Conservation (phyloP, 30 jellyfish, hydroid and myxozoan genomes). For the Chrysaora quinquecirrha region DNA sequence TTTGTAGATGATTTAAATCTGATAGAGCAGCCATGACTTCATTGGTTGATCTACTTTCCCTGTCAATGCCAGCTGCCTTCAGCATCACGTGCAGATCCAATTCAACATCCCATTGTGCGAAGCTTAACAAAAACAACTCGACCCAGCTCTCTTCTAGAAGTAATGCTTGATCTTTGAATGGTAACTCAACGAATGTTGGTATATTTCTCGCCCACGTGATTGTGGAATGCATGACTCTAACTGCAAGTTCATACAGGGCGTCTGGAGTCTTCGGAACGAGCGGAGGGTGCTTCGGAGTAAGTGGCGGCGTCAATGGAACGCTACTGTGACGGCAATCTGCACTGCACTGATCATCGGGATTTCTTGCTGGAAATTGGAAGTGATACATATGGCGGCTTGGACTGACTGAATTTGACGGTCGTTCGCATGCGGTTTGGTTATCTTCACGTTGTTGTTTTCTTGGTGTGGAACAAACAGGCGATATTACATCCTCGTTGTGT, state of each 20-base stretch:
- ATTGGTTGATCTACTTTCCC: conserved; percentile 26
- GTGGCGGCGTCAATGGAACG: conserved; percentile 70
- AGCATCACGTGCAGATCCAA: conserved; percentile 61
- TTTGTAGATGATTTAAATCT: conserved; percentile 69
- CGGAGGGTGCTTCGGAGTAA: conserved; percentile 73
- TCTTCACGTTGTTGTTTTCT: conserved; percentile 12
- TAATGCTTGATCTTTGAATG: conserved; percentile 84
- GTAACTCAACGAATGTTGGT: conserved; percentile 83
- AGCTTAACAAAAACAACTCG: conserved; percentile 70
- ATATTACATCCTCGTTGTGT: conserved; percentile 30
- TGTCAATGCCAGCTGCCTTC: conserved; percentile 53
- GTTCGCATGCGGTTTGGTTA: background rate
- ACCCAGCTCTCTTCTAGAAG: conserved; percentile 88
- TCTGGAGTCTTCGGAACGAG: conserved; percentile 70
- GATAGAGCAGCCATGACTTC: conserved; percentile 60
- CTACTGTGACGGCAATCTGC: conserved; percentile 73
- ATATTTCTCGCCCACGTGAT: conserved; percentile 90
- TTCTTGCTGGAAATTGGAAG: conserved; percentile 65
- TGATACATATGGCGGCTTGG: conserved; percentile 60
- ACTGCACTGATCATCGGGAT: conserved; percentile 31
- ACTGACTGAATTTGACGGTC: conserved; percentile 22
- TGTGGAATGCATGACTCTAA: conserved; percentile 60
- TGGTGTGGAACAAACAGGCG: conserved; percentile 14
- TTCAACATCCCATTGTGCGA: conserved; percentile 81
- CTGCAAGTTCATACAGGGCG: conserved; percentile 68